These are phyloP conservation scores for Mylabris sibirica DNA, from an alignment of 2,888 invertebrate genomes.

Conservation along the genomic window DNA sequence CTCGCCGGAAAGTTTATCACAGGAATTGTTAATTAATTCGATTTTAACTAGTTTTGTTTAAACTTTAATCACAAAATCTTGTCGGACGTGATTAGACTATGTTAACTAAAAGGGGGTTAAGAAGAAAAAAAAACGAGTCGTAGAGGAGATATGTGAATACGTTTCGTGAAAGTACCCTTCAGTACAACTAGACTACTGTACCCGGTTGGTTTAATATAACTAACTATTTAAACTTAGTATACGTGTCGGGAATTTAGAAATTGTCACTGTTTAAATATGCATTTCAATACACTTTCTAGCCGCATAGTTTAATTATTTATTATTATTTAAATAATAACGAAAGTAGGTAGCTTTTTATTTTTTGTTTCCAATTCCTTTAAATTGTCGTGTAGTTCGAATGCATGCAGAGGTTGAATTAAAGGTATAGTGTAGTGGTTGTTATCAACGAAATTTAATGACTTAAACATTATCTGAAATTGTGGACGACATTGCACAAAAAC, in stretches of 20 bases:
- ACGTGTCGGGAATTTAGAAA: conserved; percentile 47
- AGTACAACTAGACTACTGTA: background rate
- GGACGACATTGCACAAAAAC: conserved; percentile 35
- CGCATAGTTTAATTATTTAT: conserved; percentile 38
- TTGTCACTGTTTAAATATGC: conserved; percentile 46
- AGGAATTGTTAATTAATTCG: conserved; percentile 35
- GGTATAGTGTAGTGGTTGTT: background rate
- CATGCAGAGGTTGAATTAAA: conserved; percentile 17
- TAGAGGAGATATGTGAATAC: background rate
- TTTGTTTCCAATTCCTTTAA: background rate
- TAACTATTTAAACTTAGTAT: conserved; percentile 48
- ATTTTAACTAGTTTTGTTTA: conserved; percentile 23
- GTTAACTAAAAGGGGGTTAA: background rate
- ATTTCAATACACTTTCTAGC: conserved; percentile 45
- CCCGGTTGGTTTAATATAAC: conserved; percentile 46
- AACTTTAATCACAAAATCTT: conserved; percentile 23
- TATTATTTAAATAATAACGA: conserved; percentile 16
- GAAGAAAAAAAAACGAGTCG: too few species aligned
- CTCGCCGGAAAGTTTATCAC: background rate
- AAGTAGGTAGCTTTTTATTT: background rate
- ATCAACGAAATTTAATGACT: conserved; percentile 32
- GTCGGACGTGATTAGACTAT: conserved; percentile 5
- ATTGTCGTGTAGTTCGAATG: background rate
- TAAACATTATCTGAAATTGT: conserved; percentile 37
- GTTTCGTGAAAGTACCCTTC: background rate